These are phyloP conservation scores for Phymastichus coffea DNA, from an alignment of 1,140 invertebrate genomes.

Conservation along the genomic window DNA sequence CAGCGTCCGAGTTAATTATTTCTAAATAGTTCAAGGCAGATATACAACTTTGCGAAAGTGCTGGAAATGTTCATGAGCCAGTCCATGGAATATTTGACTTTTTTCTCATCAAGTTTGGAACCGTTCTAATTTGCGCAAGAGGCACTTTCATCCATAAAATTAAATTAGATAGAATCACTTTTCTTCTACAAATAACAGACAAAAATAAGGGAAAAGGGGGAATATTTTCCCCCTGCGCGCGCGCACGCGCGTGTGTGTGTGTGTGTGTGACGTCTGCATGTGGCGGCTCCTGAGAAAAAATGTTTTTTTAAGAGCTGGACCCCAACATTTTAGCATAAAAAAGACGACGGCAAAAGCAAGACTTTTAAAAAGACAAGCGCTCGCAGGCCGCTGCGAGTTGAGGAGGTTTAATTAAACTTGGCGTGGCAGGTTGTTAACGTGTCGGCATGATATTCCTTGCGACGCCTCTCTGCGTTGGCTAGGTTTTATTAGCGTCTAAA, in stretches of 20 bases:
- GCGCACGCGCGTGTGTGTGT: too few relatives aligned
- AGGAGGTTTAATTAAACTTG: constrained; percentile 43
- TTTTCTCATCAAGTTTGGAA: too few relatives aligned
- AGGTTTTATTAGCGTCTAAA: constrained; percentile 34
- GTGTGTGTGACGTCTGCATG: background rate
- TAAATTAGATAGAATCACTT: background rate
- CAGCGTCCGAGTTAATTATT: too few relatives aligned
- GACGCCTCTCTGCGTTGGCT: constrained; percentile 29
- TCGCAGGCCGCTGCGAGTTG: background rate
- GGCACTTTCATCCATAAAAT: too few relatives aligned
- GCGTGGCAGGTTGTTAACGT: constrained; percentile 39
- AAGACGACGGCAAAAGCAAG: constrained; percentile 13
- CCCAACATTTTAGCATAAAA: constrained; percentile 2
- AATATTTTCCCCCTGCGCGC: too few relatives aligned
- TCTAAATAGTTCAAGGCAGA: too few relatives aligned
- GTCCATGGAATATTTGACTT: too few relatives aligned
- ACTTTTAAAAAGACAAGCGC: constrained; percentile 21
- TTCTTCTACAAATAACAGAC: background rate
- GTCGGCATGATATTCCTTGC: constrained; percentile 33
- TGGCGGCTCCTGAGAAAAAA: background rate
- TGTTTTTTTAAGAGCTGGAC: too few relatives aligned
- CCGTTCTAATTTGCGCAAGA: too few relatives aligned
- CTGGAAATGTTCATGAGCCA: too few relatives aligned
- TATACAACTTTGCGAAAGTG: too few relatives aligned
- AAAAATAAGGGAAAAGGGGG: too few relatives aligned